These are phyloP conservation scores for Gobio occitaniae DNA, from an alignment of 2,797 vertebrate genomes.

Conservation along the genomic window DNA sequence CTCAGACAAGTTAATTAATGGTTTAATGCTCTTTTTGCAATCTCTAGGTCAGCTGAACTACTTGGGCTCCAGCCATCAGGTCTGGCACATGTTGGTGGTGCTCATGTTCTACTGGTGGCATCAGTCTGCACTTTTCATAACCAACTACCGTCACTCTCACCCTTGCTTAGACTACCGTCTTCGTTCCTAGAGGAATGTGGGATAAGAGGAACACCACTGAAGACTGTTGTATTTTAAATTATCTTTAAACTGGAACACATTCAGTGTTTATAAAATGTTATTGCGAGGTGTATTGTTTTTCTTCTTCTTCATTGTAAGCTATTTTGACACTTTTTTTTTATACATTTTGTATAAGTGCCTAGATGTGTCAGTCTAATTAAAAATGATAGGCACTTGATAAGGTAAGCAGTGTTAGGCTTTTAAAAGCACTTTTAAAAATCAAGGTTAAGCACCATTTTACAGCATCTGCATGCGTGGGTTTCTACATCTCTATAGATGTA, in stretches of 20 bases:
- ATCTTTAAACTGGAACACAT: slow-evolving; percentile 9
- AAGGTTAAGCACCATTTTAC: background rate
- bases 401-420: slow-evolving; percentile 19
- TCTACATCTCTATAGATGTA: background rate
- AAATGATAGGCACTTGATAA: background rate
- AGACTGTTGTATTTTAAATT: slow-evolving; percentile 20
- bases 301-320: background rate
- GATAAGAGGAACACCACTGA: background rate
- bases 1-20: slow-evolving; percentile 4
- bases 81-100: slow-evolving; percentile 96
- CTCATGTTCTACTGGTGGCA: slow-evolving; percentile 99
- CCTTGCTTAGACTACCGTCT: slow-evolving; percentile 80
- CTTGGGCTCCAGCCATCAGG: slow-evolving; percentile 96
- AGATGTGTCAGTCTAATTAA: slow-evolving; percentile 10
- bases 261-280: background rate
- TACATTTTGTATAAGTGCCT: slow-evolving; percentile 49
- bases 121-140: slow-evolving; percentile 90
- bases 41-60: slow-evolving; percentile 94
- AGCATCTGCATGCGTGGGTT: background rate
- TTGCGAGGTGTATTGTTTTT: background rate
- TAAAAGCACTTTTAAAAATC: slow-evolving; percentile 1
- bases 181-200: slow-evolving; percentile 59
- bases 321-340: slow-evolving; percentile 20
- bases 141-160: slow-evolving; percentile 90
- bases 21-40: background rate